Conservation (phyloP, 2,888 invertebrate genomes). For the Folsomia candida region DNA sequence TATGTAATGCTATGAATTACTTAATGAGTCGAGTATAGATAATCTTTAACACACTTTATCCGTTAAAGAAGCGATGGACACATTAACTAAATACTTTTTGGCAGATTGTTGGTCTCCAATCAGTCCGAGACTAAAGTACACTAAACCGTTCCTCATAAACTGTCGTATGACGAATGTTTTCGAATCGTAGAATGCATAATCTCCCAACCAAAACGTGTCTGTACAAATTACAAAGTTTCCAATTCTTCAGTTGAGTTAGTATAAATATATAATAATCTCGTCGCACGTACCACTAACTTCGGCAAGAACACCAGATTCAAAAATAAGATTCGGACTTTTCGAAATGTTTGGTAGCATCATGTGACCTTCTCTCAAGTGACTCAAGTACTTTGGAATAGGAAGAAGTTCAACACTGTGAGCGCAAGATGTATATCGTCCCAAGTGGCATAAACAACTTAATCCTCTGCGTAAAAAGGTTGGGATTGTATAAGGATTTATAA, state of each 20-base stretch:
- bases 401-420: background rate
- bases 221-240: background rate
- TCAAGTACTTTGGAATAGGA: constrained; percentile 14
- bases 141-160: constrained; percentile 10
- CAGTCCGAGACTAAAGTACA: constrained; percentile 16
- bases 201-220: constrained; percentile 27
- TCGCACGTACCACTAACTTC: constrained; percentile 13
- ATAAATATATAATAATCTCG: background rate
- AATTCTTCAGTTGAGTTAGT: too few species aligned
- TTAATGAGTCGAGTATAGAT: background rate
- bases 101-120: constrained; percentile 13
- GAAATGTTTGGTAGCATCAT: constrained; percentile 17
- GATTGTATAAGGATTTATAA: background rate
- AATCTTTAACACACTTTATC: constrained; percentile 11
- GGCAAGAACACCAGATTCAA: constrained; percentile 7
- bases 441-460: constrained; percentile 3
- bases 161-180: constrained; percentile 18
- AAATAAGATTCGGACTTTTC: constrained; percentile 7
- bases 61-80: constrained; percentile 3
- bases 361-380: constrained; percentile 17
- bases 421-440: constrained; percentile 8
- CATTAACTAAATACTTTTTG: constrained; percentile 9
- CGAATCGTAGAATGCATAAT: constrained; percentile 13
- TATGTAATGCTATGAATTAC: background rate
- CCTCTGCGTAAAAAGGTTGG: too few species aligned